Percentiles rank a stretch among this genome's conserved stretches.
phyloP scores from a whole-genome alignment of 2,888 invertebrate species.

The Quadriops clusia region DNA sequence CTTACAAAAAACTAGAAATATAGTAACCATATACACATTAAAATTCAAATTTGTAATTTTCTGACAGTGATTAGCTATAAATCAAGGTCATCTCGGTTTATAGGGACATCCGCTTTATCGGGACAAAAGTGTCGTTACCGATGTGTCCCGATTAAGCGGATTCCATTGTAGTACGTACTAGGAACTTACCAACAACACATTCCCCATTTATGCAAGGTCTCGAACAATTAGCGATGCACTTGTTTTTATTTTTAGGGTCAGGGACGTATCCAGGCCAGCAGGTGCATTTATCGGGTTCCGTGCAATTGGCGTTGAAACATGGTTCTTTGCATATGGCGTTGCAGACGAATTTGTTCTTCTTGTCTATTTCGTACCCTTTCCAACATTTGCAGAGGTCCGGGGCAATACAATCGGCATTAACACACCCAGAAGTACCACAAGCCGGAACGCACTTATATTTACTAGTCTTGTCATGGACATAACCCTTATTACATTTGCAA shows the following conservation, averaged over 20 bases:
- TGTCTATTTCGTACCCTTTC: conserved; percentile 4
- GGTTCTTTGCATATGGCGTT: conserved; percentile 6
- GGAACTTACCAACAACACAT: conserved; percentile 27
- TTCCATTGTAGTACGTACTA: no score
- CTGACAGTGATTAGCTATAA: no score
- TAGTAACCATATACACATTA: no score
- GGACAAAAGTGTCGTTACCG: no score
- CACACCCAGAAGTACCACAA: conserved; percentile 21
- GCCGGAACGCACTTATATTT: conserved; percentile 20
- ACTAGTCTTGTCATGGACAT: background rate
- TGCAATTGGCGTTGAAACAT: conserved; percentile 10
- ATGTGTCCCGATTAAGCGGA: no score
- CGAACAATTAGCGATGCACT: conserved; percentile 20
- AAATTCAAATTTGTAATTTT: no score
- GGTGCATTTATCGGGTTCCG: conserved; percentile 9
- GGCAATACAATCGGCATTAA: conserved; percentile 19
- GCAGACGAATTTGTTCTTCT: conserved; percentile 7
- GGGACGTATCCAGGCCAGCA: conserved; percentile 7
- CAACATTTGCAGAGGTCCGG: conserved; percentile 6
- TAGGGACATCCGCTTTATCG: no score
- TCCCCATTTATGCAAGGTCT: conserved; percentile 28
- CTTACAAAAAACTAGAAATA: no score
- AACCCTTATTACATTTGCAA: conserved; percentile 11
- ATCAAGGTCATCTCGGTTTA: no score
- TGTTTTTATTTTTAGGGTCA: conserved; percentile 3